phyloP scores from a whole-genome alignment of 92 coral and sea anemone genomes.

The Galaxea fascicularis region DNA sequence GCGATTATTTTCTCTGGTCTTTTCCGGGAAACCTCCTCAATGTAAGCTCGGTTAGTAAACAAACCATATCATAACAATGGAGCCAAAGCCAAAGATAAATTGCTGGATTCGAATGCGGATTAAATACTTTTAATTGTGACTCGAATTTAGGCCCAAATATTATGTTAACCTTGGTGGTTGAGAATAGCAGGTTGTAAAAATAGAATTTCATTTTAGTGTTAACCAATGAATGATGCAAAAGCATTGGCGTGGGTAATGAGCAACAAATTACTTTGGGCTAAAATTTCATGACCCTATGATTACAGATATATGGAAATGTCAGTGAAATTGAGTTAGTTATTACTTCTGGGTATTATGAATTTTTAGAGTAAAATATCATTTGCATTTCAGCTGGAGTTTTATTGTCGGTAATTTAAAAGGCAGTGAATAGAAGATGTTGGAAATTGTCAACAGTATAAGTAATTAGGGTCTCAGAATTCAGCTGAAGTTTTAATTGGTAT shows the following conservation, averaged over 20 bases:
- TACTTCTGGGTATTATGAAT: too few relatives aligned
- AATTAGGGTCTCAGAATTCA: too few relatives aligned
- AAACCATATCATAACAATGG: background rate
- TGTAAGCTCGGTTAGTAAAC: background rate
- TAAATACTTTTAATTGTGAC: background rate
- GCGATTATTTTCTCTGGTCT: background rate
- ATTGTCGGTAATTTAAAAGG: too few relatives aligned
- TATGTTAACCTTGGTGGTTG: background rate
- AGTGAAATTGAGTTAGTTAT: background rate
- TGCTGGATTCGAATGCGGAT: background rate
- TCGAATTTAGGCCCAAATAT: background rate
- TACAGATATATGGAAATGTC: background rate
- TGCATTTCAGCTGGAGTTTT: too few relatives aligned
- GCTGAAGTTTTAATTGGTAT: too few relatives aligned
- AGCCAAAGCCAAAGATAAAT: background rate
- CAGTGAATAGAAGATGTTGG: too few relatives aligned
- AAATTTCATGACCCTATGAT: background rate
- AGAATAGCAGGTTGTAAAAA: conserved; percentile 1
- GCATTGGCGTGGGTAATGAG: background rate
- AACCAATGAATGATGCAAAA: conserved; percentile 1
- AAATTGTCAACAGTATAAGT: too few relatives aligned
- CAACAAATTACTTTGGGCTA: background rate
- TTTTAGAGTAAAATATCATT: too few relatives aligned
- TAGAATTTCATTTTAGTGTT: background rate
- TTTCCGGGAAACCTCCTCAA: background rate